Evolutionary conservation across 1,140 invertebrate genomes (phyloP).

Genomic region (Berghia stephanieae): DNA sequence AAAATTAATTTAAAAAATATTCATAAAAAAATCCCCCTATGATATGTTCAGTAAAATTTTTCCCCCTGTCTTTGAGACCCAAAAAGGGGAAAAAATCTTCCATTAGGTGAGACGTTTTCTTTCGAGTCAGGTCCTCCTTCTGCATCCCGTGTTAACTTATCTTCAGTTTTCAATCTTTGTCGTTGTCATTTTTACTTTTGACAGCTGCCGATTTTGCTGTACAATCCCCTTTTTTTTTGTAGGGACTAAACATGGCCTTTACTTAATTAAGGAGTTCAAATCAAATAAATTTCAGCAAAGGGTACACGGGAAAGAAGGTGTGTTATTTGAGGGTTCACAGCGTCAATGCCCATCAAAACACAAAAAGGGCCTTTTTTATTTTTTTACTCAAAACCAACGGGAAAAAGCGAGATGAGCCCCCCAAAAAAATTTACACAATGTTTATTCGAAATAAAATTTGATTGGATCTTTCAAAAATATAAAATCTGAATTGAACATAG

Average conservation of each 20-base stretch:
- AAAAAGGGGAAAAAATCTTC: conserved; percentile 99
- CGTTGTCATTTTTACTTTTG: conserved; percentile 33
- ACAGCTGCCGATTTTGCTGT: conserved; percentile 76
- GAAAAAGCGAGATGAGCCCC: no score
- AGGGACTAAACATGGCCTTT: conserved; percentile 20
- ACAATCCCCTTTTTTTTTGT: conserved; percentile 74
- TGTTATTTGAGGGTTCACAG: no score
- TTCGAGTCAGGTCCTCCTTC: conserved; percentile 84
- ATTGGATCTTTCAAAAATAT: no score
- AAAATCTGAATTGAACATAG: no score
- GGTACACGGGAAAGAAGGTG: no score
- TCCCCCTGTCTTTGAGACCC: conserved; percentile 98
- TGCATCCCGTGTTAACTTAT: conserved; percentile 70
- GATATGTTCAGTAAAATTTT: no score
- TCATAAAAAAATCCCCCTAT: no score
- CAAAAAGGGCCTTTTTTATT: conserved; percentile 18
- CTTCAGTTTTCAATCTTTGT: conserved; percentile 73
- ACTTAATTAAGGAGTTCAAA: no score
- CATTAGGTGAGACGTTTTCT: conserved; percentile 97
- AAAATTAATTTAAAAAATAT: no score
- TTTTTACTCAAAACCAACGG: conserved; percentile 29
- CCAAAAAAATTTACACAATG: no score
- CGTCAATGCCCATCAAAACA: background rate
- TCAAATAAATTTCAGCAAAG: no score
- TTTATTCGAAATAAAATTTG: no score